Base-by-base conservation (phyloP, 2,797 vertebrate species). In the Amblyopsis hoosieri region DNA sequence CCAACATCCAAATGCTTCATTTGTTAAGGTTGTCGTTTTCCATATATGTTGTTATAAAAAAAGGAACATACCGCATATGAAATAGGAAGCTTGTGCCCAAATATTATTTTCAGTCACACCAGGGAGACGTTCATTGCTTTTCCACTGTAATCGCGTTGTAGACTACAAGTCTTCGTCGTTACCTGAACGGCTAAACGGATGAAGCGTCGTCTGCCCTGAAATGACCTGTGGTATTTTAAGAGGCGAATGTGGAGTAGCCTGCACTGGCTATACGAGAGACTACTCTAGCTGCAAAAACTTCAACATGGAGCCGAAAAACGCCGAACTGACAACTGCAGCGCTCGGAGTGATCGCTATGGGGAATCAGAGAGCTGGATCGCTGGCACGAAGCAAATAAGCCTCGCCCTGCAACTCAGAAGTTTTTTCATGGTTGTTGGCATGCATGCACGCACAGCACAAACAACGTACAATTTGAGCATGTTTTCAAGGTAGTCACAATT, bases 211-310 rank as follows among this genome's bases (percentile, higher is more conserved):
- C 6, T 23, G 57, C 57, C 89, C 89, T 88, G 86, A 71, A 85
- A 88, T 90, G 90, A 90, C 87, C 89, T 81, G 74, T 66, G 14
- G 78, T 74, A 79, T 83, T 23, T 69, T 71, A 70, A 60, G 69
- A 83, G 82, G 81, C 71, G 71, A 80, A 0, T 50, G 75, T 53
- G 67, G 37, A 42, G 37, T 42, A 42, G 23, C 23, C 23, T 23
- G 23, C 23, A 23, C 23, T 23, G 3, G 23, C 23, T 42, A 42
- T 9, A 9, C 6, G 37, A 42, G 37, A 9, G 37, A 42, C 6
- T 42, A 9, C 37, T 71, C 64, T 52, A 37, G 46, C 37, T 10
- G 55, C 33, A 56, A 59, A 79, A 87, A 87, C 84, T 90, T 88
- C 66, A 72, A 82, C 80, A 75, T 71, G 80, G 70, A 85, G 70